Conservation (phyloP, 2,888 invertebrate species). For the Drosophila subquinaria region DNA sequence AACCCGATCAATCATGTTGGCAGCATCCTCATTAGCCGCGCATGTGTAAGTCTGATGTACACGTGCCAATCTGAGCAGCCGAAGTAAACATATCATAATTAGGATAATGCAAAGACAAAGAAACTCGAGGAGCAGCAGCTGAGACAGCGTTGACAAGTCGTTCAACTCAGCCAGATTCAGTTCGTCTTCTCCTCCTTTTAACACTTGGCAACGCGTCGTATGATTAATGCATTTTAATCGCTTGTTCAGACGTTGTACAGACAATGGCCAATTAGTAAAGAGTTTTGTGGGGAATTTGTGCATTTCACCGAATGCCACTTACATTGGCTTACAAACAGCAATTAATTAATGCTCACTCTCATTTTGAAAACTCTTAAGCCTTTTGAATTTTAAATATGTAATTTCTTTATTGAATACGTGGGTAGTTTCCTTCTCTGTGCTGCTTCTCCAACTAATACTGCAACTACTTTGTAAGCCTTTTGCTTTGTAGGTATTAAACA, state of each 20-base stretch:
- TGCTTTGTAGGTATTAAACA: conserved; percentile 55
- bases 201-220: conserved; percentile 45
- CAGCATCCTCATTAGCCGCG: conserved; percentile 27
- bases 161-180: conserved; percentile 51
- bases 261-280: conserved; percentile 51
- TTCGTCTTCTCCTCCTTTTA: background rate
- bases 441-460: background rate
- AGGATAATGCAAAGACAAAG: conserved; percentile 67
- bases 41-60: conserved; percentile 28
- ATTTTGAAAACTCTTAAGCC: conserved; percentile 14
- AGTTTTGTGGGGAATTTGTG: conserved; percentile 8
- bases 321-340: conserved; percentile 16
- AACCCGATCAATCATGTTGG: conserved; percentile 52
- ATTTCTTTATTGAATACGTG: conserved; percentile 15
- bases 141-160: conserved; percentile 48
- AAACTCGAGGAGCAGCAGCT: conserved; percentile 28
- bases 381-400: conserved; percentile 21
- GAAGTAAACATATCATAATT: conserved; percentile 60
- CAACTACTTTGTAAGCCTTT: conserved; percentile 1
- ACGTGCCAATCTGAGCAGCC: conserved; percentile 53
- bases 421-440: background rate
- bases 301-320: conserved; percentile 7
- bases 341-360: conserved; percentile 37
- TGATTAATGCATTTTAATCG: conserved; percentile 68
- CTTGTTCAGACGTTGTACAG: conserved; percentile 38